Conservation (phyloP, 2,888 invertebrate genomes). For the Bembecia ichneumoniformis region DNA sequence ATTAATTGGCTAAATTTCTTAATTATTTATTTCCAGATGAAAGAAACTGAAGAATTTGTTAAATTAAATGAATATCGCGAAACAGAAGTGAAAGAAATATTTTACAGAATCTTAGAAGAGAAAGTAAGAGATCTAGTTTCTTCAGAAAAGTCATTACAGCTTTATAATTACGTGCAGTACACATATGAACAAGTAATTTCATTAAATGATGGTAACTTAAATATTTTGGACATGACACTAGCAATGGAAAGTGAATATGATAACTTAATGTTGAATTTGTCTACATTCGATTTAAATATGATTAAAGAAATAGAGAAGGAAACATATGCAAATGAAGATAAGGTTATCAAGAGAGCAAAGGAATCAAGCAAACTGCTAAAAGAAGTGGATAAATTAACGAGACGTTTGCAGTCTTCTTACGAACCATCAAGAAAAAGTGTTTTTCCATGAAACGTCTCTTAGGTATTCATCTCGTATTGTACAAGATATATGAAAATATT, state of each 20-base stretch:
- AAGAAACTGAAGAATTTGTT: slow-evolving; percentile 40
- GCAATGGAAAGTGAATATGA: slow-evolving; percentile 70
- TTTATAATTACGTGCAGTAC: slow-evolving; percentile 76
- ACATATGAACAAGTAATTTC: slow-evolving; percentile 75
- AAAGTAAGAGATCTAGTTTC: slow-evolving; percentile 70
- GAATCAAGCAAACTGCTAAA: slow-evolving; percentile 47
- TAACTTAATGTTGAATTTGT: slow-evolving; percentile 48
- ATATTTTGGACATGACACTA: slow-evolving; percentile 73
- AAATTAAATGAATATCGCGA: slow-evolving; percentile 38
- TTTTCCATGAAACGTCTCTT: background rate
- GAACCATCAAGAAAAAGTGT: slow-evolving; percentile 31
- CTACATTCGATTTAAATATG: slow-evolving; percentile 43
- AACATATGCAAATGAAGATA: slow-evolving; percentile 40
- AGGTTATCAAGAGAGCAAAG: slow-evolving; percentile 43
- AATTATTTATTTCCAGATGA: slow-evolving; percentile 31
- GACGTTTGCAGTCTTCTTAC: slow-evolving; percentile 47
- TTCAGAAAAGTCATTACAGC: slow-evolving; percentile 72
- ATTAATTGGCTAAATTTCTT: background rate
- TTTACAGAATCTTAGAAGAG: slow-evolving; percentile 45
- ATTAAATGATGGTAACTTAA: slow-evolving; percentile 73
- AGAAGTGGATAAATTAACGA: slow-evolving; percentile 53
- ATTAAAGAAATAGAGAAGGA: slow-evolving; percentile 53
- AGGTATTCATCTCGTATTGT: no score
- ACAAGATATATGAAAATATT: no score
- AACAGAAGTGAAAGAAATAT: slow-evolving; percentile 44